Evolutionary conservation across 2,888 invertebrate genomes (phyloP).

Genomic region (Alloplasta piceator): DNA sequence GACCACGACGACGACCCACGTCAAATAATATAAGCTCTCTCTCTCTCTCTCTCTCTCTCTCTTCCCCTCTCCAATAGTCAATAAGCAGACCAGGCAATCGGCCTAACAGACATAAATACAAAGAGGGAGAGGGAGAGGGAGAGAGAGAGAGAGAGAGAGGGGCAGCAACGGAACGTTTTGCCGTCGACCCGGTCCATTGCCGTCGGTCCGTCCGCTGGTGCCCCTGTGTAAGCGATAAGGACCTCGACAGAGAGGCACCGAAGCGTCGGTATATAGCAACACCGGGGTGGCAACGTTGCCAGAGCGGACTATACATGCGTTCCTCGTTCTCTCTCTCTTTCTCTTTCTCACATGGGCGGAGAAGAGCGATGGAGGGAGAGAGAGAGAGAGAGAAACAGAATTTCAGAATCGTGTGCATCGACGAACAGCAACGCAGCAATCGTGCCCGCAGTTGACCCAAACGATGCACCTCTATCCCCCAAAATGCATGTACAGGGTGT

Average conservation of each 20-base stretch:
- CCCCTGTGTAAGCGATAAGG: slow-evolving; percentile 67
- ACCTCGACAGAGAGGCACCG: slow-evolving; percentile 60
- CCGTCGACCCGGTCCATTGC: slow-evolving; percentile 57
- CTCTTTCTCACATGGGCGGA: slow-evolving; percentile 15
- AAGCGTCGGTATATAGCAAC: slow-evolving; percentile 28
- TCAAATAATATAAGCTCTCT: background rate
- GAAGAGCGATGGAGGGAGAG: slow-evolving; percentile 38
- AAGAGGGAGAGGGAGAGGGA: slow-evolving; percentile 44
- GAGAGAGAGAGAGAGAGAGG: slow-evolving; percentile 53
- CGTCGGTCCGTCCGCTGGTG: slow-evolving; percentile 31
- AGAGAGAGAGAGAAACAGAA: slow-evolving; percentile 50
- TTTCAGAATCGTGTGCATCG: slow-evolving; percentile 58
- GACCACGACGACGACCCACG: too few species aligned
- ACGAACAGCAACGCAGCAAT: slow-evolving; percentile 40
- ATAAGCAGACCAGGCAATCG: slow-evolving; percentile 60
- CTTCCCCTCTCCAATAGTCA: slow-evolving; percentile 60
- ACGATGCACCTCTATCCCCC: slow-evolving; percentile 39
- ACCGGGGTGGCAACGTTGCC: slow-evolving; percentile 66
- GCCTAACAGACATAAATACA: slow-evolving; percentile 51
- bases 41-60: slow-evolving; percentile 14
- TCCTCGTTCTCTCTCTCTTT: slow-evolving; percentile 10
- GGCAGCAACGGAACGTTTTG: slow-evolving; percentile 56
- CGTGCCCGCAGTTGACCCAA: slow-evolving; percentile 55
- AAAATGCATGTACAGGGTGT: slow-evolving; percentile 33
- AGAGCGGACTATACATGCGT: slow-evolving; percentile 45